A percentile compares a stretch with the other conserved stretches of the same genome.
phyloP scores from a whole-genome alignment of 2,888 invertebrate genomes.

The Fragum sueziense region DNA sequence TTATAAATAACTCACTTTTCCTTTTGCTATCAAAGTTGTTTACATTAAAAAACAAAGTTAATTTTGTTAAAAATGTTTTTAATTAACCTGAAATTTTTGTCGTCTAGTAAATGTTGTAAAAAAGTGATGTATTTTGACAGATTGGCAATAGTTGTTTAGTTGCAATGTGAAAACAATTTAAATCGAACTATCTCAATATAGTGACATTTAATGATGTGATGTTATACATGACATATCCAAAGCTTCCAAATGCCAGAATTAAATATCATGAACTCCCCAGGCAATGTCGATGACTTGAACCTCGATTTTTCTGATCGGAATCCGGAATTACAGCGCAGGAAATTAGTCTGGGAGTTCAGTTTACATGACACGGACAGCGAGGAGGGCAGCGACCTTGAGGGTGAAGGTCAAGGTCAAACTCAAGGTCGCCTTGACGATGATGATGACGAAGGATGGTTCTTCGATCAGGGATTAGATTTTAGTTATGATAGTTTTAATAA shows the following conservation, averaged over 20 bases:
- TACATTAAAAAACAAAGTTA: too few species aligned
- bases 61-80: too few species aligned
- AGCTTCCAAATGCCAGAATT: constrained; percentile 28
- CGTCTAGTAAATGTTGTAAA: too few species aligned
- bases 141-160: too few species aligned
- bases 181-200: not conserved
- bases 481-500: constrained; percentile 25
- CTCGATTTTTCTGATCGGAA: constrained; percentile 64
- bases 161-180: not conserved
- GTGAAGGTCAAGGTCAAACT: not conserved
- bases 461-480: constrained; percentile 57
- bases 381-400: constrained; percentile 38
- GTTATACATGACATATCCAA: not conserved
- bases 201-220: not conserved
- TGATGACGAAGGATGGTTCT: constrained; percentile 58
- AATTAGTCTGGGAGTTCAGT: constrained; percentile 37
- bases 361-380: constrained; percentile 23
- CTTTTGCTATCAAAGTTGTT: too few species aligned
- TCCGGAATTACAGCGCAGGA: constrained; percentile 27
- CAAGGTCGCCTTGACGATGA: constrained; percentile 13
- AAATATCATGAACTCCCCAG: constrained; percentile 29
- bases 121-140: too few species aligned
- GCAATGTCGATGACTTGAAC: constrained; percentile 54
- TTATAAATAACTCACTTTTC: too few species aligned
- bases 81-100: too few species aligned